Evolutionary conservation across 2,888 invertebrate species (phyloP), one percentile per base, ranked within the genome.

Genomic region (Tetanocera ferruginea): DNA sequence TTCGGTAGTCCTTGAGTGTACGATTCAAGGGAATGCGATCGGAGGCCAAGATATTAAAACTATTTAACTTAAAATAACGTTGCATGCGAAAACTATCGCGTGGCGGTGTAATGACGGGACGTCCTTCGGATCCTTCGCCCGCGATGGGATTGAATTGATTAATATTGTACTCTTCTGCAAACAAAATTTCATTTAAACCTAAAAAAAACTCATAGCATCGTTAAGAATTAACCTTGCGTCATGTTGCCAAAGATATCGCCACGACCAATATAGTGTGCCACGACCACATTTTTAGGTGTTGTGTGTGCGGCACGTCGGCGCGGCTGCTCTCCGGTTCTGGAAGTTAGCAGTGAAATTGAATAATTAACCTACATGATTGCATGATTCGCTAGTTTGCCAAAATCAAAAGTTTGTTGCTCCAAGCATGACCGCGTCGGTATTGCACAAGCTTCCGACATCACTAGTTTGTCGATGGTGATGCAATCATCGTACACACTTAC

Each of bases 201-300:
- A 25, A 67, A 8, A 64, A n/a, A 64, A 31, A 31, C 14, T 17
- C n/a, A 34, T 4, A 34, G 17, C 8, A 64, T 64, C 34, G n/a
- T 11, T 28, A 17, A 17, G 1, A 34, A 55, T 23, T 64, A 79
- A 89, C 95, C 95, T 91, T 93, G 92, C 78, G 96, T 94, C 82
- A 96, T 92, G 87, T 96, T 96, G 37, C 93, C 93, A 86, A 95
- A 95, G 79, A 94, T 93, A 86, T 94, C 94, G 73, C 93, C 93
- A 81, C 95, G 94, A 69, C 97, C 97, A 84, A 96, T 93, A 89
- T 96, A 97, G 89, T 96, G 96, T 1, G 97, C 97, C 31, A 97
- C 95, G 72, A 97, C 94, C 6, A 96, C 95, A 81, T 87, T 88
- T 81, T 86, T 87, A 1, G 75, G 51, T 25, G 75, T 75, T 52